Conservation (phyloP, 2,113 vertebrate species). For the Balaeniceps rex region DNA sequence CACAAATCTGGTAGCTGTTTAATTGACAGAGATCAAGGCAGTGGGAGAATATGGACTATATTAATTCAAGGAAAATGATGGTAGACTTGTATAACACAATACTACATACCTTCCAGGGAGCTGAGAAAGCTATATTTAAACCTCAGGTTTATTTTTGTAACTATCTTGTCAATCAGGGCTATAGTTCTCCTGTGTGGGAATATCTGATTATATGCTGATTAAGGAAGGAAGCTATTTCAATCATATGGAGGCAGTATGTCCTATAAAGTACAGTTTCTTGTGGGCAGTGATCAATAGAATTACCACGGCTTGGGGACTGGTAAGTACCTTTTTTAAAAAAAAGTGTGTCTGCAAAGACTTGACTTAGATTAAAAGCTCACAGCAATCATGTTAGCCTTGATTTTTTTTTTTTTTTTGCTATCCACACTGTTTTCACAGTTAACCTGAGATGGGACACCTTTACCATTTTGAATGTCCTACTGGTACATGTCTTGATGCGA, state of each 20-base stretch:
- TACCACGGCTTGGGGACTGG: not conserved
- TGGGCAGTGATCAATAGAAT: slow-evolving; percentile 14
- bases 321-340: not conserved
- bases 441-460: not conserved
- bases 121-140: slow-evolving; percentile 70
- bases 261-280: slow-evolving; percentile 17
- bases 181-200: slow-evolving; percentile 63
- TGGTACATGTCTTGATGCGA: not conserved
- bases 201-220: slow-evolving; percentile 69
- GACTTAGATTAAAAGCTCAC: not conserved
- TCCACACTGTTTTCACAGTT: not conserved
- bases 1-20: not conserved
- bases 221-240: slow-evolving; percentile 51
- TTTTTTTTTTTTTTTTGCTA: not conserved
- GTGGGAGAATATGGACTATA: slow-evolving; percentile 5
- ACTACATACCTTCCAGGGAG: slow-evolving; percentile 70
- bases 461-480: not conserved
- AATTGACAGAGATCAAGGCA: slow-evolving; percentile 2
- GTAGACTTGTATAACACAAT: slow-evolving; percentile 70
- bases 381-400: not conserved
- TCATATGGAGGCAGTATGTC: slow-evolving; percentile 32
- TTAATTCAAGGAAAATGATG: slow-evolving; percentile 65
- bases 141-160: slow-evolving; percentile 70
- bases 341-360: not conserved
- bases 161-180: slow-evolving; percentile 72